These are phyloP conservation scores for Channa maculata DNA, from an alignment of 2,113 vertebrate species.

Conservation along the genomic window DNA sequence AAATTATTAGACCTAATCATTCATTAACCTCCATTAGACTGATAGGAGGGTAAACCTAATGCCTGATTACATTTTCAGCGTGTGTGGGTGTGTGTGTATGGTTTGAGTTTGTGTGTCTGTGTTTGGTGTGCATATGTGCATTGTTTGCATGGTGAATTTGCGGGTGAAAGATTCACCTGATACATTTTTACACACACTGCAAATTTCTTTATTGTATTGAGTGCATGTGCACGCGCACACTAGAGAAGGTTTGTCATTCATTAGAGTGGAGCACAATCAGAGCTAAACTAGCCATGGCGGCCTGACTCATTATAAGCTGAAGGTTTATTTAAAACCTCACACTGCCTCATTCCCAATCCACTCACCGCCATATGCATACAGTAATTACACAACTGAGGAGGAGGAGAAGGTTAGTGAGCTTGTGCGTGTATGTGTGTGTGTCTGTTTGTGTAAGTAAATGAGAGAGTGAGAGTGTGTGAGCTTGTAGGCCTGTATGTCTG, in stretches of 20 bases:
- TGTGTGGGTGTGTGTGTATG: slow-evolving; percentile 19
- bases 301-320: slow-evolving; percentile 87
- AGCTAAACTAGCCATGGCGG: slow-evolving; percentile 87
- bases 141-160: slow-evolving; percentile 1
- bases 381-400: slow-evolving; percentile 96
- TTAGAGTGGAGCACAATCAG: slow-evolving; percentile 84
- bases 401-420: slow-evolving; percentile 94
- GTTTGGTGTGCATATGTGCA: neutral
- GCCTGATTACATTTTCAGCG: slow-evolving; percentile 75
- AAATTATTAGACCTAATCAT: slow-evolving; percentile 82
- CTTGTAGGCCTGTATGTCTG: slow-evolving; percentile 70
- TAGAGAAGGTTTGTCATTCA: slow-evolving; percentile 80
- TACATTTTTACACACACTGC: slow-evolving; percentile 51
- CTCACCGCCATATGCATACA: slow-evolving; percentile 94
- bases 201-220: slow-evolving; percentile 47
- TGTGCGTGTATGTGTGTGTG: slow-evolving; percentile 32
- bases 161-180: slow-evolving; percentile 34
- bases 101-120: slow-evolving; percentile 10
- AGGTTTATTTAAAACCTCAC: slow-evolving; percentile 91
- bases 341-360: slow-evolving; percentile 90
- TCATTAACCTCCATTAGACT: slow-evolving; percentile 83
- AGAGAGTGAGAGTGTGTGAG: slow-evolving; percentile 44
- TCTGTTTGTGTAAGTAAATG: slow-evolving; percentile 6
- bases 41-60: slow-evolving; percentile 81
- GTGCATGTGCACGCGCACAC: slow-evolving; percentile 24